phyloP scores from a whole-genome alignment of 2,797 vertebrate species.

The Psittacula echo region DNA sequence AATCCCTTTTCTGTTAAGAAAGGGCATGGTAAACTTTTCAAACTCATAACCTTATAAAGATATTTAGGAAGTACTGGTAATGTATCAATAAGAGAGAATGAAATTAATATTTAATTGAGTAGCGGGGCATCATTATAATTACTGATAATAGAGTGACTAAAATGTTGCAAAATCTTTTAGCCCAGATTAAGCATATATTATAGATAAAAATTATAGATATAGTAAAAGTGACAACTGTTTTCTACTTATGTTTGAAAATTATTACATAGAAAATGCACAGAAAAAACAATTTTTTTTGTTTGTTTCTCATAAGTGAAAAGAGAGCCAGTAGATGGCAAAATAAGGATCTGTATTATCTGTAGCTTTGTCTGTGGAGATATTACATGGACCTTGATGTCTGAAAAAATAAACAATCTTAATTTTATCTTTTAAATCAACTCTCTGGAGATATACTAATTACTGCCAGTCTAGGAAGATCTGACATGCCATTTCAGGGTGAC shows the following conservation, averaged over 20 bases:
- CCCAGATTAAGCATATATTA: not conserved
- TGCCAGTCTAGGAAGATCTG: not conserved
- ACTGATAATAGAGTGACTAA: not conserved
- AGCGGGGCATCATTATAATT: not conserved
- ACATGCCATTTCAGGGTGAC: not conserved
- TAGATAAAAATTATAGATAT: not conserved
- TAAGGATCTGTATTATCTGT: not conserved
- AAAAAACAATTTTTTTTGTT: not conserved
- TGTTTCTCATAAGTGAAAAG: not conserved
- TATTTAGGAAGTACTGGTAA: not conserved
- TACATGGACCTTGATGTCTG: not conserved
- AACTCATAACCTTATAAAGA: not conserved
- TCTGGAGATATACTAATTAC: not conserved
- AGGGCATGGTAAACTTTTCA: not conserved
- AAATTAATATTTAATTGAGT: not conserved
- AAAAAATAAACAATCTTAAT: not conserved
- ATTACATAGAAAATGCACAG: not conserved
- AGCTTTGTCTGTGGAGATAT: not conserved
- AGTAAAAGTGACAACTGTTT: not conserved
- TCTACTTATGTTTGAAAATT: not conserved
- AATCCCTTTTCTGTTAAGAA: constrained; percentile 28
- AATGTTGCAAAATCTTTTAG: not conserved
- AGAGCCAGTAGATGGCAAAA: not conserved
- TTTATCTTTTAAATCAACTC: not conserved
- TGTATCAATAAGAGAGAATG: not conserved